Conservation (phyloP, 2,113 vertebrate species). For the Anhinga anhinga region DNA sequence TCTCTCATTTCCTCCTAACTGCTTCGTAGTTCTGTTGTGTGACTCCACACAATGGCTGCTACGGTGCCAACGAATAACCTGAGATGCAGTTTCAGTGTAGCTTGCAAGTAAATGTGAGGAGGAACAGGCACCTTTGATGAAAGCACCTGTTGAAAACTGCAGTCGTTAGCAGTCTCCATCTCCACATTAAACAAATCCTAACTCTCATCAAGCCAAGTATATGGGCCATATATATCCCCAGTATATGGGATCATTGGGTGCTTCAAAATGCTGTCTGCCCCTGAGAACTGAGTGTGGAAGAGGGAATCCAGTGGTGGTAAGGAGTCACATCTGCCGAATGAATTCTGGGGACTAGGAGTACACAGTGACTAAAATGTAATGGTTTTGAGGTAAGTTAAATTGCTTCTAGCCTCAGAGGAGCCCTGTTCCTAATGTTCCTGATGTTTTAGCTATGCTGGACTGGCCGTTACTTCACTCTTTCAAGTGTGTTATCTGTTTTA, state of each 20-base stretch:
- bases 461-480: background rate
- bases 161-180: background rate
- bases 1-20: background rate
- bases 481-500: background rate
- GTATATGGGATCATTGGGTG: background rate
- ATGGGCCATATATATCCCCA: too few species aligned
- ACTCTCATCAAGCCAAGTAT: background rate
- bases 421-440: background rate
- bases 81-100: background rate
- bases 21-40: rapidly evolving
- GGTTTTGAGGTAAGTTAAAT: background rate
- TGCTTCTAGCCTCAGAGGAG: background rate
- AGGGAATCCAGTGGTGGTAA: background rate
- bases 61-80: background rate
- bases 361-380: background rate
- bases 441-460: background rate
- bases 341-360: background rate
- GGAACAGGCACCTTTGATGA: background rate
- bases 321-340: background rate
- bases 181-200: background rate
- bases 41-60: background rate
- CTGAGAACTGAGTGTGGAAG: background rate
- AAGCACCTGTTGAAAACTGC: background rate
- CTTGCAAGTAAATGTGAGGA: background rate
- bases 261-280: background rate